A percentile compares a stretch with the other conserved stretches of the same genome.
Conservation (phyloP, 2,888 invertebrate genomes). For the Macrosoma leucophasiata region DNA sequence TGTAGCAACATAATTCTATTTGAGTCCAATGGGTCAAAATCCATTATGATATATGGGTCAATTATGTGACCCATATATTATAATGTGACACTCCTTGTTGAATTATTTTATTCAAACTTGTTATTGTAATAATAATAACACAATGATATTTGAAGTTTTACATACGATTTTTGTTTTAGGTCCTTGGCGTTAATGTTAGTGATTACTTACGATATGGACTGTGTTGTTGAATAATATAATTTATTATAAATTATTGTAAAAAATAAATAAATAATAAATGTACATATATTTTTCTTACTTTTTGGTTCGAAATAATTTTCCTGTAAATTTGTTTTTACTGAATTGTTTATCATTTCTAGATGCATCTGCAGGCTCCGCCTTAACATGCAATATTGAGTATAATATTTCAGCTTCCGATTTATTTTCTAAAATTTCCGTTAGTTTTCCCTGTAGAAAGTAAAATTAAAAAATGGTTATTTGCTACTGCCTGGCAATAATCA, state of each 20-base stretch:
- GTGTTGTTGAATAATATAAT: neutral
- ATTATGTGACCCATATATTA: no score
- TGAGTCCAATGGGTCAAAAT: no score
- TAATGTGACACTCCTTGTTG: no score
- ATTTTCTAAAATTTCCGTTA: conserved; percentile 83
- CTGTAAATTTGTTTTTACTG: conserved; percentile 49
- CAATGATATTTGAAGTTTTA: conserved; percentile 3
- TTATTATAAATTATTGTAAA: conserved; percentile 5
- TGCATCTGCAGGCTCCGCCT: conserved; percentile 72
- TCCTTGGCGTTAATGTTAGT: conserved; percentile 26
- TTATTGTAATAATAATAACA: no score
- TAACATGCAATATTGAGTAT: conserved; percentile 82
- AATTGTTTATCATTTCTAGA: conserved; percentile 48
- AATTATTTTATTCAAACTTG: no score
- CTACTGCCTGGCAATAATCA: no score
- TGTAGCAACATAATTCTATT: no score
- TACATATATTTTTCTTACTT: conserved; percentile 30
- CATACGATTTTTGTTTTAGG: conserved; percentile 28
- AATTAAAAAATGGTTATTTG: no score
- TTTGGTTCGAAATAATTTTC: conserved; percentile 46
- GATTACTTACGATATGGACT: conserved; percentile 3
- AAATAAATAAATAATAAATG: neutral
- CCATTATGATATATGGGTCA: no score
- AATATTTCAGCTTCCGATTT: conserved; percentile 80
- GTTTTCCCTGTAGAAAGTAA: conserved; percentile 79